Evolutionary conservation across 2,113 vertebrate genomes (phyloP).

Genomic region (Mixornis gularis): DNA sequence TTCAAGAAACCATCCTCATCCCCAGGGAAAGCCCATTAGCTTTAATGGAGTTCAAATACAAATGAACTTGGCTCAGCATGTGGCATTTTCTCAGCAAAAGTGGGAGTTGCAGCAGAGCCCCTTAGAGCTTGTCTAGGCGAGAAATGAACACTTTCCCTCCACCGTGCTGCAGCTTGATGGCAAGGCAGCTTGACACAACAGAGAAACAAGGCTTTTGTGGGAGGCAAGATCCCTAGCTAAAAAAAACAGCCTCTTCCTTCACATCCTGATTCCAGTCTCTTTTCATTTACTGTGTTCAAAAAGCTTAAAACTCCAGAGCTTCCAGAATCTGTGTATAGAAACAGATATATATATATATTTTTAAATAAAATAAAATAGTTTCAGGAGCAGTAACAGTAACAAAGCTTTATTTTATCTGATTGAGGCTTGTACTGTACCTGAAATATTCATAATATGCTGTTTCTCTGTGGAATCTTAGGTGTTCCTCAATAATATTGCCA

Average conservation of each 20-base stretch:
- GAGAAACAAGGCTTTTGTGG: not conserved
- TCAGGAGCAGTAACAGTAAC: not conserved
- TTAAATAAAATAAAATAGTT: not conserved
- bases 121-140: not conserved
- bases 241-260: not conserved
- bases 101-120: not conserved
- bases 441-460: not conserved
- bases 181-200: not conserved
- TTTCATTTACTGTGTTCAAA: not conserved
- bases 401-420: not conserved
- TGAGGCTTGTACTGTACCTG: not conserved
- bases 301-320: not conserved
- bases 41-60: not conserved
- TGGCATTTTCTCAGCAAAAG: slow-evolving; percentile 21
- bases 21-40: slow-evolving; percentile 10
- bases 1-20: not conserved
- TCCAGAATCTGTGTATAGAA: not conserved
- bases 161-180: rapidly evolving
- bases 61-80: slow-evolving; percentile 22
- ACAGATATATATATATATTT: not conserved
- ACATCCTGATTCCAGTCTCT: not conserved
- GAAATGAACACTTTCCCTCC: not conserved
- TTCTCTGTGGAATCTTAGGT: not conserved
- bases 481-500: not conserved
- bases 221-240: not conserved